Conservation (phyloP, 1,140 invertebrate species). For the Zeugodacus cucurbitae region DNA sequence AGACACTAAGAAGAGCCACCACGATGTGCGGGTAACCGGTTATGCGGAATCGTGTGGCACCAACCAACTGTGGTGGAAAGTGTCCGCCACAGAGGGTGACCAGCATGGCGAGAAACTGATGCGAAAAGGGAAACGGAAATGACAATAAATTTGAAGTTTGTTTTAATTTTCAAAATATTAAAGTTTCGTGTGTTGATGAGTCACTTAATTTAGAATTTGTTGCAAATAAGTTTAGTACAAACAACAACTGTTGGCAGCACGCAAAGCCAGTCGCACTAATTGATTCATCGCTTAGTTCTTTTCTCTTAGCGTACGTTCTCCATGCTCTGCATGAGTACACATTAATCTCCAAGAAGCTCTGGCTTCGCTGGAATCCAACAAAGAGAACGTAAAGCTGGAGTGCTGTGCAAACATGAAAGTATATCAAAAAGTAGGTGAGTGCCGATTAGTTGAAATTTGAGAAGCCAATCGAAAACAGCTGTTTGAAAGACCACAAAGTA, state of each 20-base stretch:
- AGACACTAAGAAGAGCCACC: not conserved
- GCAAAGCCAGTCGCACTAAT: not conserved
- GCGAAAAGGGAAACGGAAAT: not conserved
- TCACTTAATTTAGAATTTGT: too few relatives aligned
- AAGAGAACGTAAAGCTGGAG: not conserved
- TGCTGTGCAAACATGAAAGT: not conserved
- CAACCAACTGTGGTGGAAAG: not conserved
- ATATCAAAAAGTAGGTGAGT: not conserved
- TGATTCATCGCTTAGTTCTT: not conserved
- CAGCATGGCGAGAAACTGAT: not conserved
- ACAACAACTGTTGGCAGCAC: not conserved
- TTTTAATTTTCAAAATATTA: not conserved
- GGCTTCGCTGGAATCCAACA: not conserved
- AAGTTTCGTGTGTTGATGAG: not conserved
- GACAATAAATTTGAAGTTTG: not conserved
- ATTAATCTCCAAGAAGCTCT: not conserved
- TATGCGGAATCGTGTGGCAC: not conserved
- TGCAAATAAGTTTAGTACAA: too few relatives aligned
- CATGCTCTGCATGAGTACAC: not conserved
- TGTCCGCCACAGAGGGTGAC: not conserved
- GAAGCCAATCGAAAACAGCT: not conserved
- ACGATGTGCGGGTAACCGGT: not conserved
- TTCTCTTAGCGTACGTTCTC: not conserved
- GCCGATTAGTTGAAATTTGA: not conserved
- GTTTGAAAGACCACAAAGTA: not conserved